Evolutionary conservation across 2,113 vertebrate genomes (phyloP), one percentile per base, ranked within the genome.

Genomic region (Thomomys bottae): DNA sequence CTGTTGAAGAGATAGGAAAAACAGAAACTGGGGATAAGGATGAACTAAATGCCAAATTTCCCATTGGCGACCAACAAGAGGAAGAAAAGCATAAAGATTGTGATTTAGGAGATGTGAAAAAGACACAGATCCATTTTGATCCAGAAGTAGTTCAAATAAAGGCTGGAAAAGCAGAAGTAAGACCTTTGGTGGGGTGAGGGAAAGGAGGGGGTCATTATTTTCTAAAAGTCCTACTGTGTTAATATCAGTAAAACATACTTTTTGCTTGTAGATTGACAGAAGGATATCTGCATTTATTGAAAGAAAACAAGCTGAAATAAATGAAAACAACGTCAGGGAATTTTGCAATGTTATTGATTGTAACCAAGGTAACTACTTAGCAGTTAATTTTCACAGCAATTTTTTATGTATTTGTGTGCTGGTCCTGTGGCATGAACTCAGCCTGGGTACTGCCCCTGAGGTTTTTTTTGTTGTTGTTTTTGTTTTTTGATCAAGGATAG

Each of bases 331-430:
- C 96, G 99, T 99, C 97, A 98, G 99, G 95, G 99, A 99, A 98
- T 99, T 99, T 98, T 99, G 99, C 98, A 99, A 99, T 98, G 99
- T 99, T 99, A 99, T 99, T 98, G 98, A 99, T 98, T 99, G 99
- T 99, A 99, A 99, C 99, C 99, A 99, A 99, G 99, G 99, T 99
- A 98, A 99, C 96, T 97, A 96, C 90, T 92, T 96, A 94, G 90
- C 95, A 92, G 96, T 98, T 96, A 93, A 96, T 97, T 96, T 97
- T 97, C 61, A 85, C 94, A 95, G 49, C 21, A 88, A 89, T 97
- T 96, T 96, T 61, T 61, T 61, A 61, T 26, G 8, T 54, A 15
- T n/a, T n/a, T 54, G 49, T 54, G 49, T 54, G 49, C 49, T 54
- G 49, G 49, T 15, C 49, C 49, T 54, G 49, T 54, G 49, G 17